phyloP scores from a whole-genome alignment of 2,113 vertebrate species.

The Chrysochloris asiatica region DNA sequence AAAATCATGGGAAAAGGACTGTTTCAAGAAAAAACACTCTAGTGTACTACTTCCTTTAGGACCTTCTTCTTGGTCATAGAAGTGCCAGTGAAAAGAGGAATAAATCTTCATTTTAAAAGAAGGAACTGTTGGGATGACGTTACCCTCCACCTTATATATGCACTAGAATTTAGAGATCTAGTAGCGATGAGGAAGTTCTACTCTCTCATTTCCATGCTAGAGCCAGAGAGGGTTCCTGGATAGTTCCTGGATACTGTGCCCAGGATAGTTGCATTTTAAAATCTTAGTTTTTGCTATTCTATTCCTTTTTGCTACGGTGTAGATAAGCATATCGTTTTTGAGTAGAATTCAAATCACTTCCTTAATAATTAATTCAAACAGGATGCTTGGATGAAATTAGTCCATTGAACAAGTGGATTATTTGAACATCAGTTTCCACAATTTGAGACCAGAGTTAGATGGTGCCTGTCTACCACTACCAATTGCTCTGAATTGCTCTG shows the following conservation, averaged over 20 bases:
- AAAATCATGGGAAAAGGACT: neutral
- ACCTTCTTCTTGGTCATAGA: neutral
- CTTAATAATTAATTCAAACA: constrained; percentile 24
- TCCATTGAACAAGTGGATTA: no score
- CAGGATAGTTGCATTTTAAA: neutral
- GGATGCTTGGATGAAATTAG: no score
- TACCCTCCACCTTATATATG: neutral
- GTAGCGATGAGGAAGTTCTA: neutral
- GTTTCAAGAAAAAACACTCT: neutral
- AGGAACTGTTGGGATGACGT: neutral
- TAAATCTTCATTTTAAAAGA: neutral
- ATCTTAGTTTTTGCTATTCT: neutral
- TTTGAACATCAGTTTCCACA: no score
- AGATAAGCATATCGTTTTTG: constrained; percentile 4
- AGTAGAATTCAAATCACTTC: constrained; percentile 28
- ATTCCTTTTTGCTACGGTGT: neutral
- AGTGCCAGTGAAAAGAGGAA: neutral
- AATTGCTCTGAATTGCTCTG: no score
- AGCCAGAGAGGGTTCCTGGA: neutral
- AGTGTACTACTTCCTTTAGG: neutral
- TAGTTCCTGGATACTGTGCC: neutral
- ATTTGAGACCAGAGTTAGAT: no score
- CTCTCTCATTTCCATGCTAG: neutral
- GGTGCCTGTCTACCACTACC: no score
- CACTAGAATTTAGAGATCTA: neutral